These are phyloP conservation scores for Troides oblongomaculatus DNA, from an alignment of 2,888 invertebrate genomes.

Conservation along the genomic window DNA sequence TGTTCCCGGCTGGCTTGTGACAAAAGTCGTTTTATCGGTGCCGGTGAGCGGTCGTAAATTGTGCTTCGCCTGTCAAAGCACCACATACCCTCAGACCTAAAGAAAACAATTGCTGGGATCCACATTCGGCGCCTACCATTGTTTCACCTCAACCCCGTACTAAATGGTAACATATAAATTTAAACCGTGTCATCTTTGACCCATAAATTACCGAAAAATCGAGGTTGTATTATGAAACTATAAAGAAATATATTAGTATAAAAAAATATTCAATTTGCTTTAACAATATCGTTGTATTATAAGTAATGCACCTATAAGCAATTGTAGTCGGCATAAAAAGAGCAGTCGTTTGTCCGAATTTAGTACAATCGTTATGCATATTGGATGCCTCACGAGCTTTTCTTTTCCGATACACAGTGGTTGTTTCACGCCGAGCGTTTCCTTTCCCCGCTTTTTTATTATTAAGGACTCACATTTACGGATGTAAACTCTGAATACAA, in stretches of 20 bases:
- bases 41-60: constrained; percentile 72
- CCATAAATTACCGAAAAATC: background rate
- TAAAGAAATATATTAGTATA: background rate
- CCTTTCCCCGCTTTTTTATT: constrained; percentile 67
- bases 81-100: constrained; percentile 36
- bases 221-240: background rate
- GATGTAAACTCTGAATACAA: constrained; percentile 57
- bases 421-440: constrained; percentile 58
- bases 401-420: constrained; percentile 71
- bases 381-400: constrained; percentile 66
- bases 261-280: constrained; percentile 14
- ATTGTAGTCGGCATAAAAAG: constrained; percentile 62
- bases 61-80: constrained; percentile 73
- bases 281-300: constrained; percentile 41
- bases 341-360: constrained; percentile 63
- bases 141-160: constrained; percentile 1
- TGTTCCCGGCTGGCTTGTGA: constrained; percentile 69
- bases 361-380: constrained; percentile 76
- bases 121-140: background rate
- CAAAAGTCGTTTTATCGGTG: constrained; percentile 73
- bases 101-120: constrained; percentile 29
- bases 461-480: constrained; percentile 60
- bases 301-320: constrained; percentile 63
- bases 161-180: constrained; percentile 36
- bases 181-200: background rate